Evolutionary conservation across 2,797 vertebrate species (phyloP).

Genomic region (Hafferia zeledoni): DNA sequence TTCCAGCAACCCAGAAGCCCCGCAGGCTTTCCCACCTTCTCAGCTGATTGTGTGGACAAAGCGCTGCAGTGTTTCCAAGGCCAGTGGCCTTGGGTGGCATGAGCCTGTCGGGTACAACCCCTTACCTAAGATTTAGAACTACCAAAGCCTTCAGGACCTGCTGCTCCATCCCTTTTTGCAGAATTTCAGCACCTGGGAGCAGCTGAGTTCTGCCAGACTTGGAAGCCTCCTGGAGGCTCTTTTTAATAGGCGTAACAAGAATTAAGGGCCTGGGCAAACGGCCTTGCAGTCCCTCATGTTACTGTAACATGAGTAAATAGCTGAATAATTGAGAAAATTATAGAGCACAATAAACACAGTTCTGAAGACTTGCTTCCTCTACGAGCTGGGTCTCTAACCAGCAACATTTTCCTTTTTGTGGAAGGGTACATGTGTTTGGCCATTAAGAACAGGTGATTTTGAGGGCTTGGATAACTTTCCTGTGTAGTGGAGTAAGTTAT

Average conservation of each 20-base stretch:
- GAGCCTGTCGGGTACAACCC: accelerated
- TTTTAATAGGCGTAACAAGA: accelerated
- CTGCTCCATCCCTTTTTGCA: accelerated
- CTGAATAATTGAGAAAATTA: not conserved
- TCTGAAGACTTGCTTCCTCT: not conserved
- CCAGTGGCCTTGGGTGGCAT: accelerated
- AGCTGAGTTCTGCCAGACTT: not conserved
- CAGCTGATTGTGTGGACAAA: too few relatives aligned
- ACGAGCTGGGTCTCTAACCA: not conserved
- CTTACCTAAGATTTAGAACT: too few relatives aligned
- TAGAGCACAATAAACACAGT: not conserved
- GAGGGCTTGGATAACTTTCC: not conserved
- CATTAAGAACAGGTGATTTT: not conserved
- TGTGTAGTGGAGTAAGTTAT: not conserved
- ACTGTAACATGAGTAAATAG: not conserved
- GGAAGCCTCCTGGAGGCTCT: not conserved
- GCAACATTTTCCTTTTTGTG: not conserved
- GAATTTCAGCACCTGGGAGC: not conserved
- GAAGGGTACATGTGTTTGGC: not conserved
- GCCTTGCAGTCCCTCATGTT: not conserved
- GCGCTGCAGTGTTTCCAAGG: not conserved
- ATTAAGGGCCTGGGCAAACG: not conserved
- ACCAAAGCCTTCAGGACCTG: not conserved
- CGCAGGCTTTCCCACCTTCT: not conserved
- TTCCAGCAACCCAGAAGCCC: not conserved